Conservation (phyloP, 2,888 invertebrate genomes). For the Malthinus flaveolus region DNA sequence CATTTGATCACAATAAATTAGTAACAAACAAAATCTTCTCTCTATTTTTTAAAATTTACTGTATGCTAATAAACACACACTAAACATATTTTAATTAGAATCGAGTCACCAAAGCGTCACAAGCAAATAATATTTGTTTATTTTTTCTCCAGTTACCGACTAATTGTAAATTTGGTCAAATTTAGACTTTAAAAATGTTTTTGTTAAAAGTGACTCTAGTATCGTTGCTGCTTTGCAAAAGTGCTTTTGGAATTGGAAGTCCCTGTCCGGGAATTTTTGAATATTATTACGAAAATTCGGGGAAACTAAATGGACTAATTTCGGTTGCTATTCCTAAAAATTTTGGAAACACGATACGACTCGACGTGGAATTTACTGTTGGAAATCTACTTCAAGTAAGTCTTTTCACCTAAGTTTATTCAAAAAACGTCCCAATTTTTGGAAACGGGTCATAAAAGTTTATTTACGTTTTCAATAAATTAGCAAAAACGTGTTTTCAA, state of each 20-base stretch:
- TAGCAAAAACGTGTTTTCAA: not conserved
- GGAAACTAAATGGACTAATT: conserved; percentile 53
- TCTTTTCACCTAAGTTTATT: not conserved
- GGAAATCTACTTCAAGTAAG: conserved; percentile 47
- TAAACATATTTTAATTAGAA: too few species aligned
- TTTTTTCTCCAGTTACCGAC: too few species aligned
- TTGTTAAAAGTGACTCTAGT: not conserved
- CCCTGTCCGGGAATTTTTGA: conserved; percentile 51
- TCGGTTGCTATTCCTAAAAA: conserved; percentile 47
- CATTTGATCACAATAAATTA: too few species aligned
- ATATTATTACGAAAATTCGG: conserved; percentile 52
- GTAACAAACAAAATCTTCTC: too few species aligned
- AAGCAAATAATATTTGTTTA: too few species aligned
- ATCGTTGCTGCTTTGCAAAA: not conserved
- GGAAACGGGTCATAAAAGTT: not conserved
- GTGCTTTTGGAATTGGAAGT: conserved; percentile 27
- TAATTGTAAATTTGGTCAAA: too few species aligned
- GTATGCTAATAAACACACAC: too few species aligned
- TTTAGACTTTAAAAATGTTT: too few species aligned
- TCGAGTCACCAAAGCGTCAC: too few species aligned
- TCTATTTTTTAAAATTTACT: too few species aligned
- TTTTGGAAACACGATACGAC: conserved; percentile 34
- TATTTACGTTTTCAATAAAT: not conserved
- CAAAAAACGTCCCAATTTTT: not conserved
- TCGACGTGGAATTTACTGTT: conserved; percentile 48